Conservation (phyloP, 2,888 invertebrate genomes). For the Hydrotaea cyrtoneurina region DNA sequence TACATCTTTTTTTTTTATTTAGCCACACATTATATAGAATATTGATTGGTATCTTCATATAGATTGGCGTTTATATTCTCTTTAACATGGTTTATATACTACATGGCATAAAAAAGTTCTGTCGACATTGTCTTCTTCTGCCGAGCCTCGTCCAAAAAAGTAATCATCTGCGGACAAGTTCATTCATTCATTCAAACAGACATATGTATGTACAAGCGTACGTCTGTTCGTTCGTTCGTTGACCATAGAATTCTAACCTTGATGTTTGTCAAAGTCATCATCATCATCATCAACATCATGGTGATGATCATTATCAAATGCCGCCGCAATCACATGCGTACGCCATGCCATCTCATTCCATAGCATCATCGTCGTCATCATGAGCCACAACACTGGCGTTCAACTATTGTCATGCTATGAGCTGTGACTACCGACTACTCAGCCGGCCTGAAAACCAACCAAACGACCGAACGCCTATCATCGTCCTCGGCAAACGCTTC, state of each 20-base stretch:
- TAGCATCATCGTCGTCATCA: background rate
- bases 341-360: background rate
- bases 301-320: conserved; percentile 49
- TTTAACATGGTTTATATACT: too few species aligned
- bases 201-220: too few species aligned
- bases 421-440: background rate
- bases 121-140: conserved; percentile 10
- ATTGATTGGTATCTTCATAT: conserved; percentile 7
- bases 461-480: background rate
- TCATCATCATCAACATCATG: conserved; percentile 49
- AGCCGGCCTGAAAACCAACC: background rate
- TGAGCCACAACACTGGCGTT: background rate
- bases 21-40: too few species aligned
- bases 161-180: background rate
- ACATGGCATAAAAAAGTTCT: too few species aligned
- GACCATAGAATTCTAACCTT: conserved; percentile 68
- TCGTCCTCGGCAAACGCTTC: too few species aligned
- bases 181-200: background rate
- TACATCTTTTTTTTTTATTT: too few species aligned
- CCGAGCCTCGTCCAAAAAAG: background rate
- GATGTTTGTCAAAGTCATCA: conserved; percentile 66
- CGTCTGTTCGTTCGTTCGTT: too few species aligned
- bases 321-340: background rate
- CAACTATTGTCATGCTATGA: background rate
- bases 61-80: conserved; percentile 11